These are phyloP conservation scores for Drosophila diplacantha DNA, from an alignment of 2,888 invertebrate species.

Conservation along the genomic window DNA sequence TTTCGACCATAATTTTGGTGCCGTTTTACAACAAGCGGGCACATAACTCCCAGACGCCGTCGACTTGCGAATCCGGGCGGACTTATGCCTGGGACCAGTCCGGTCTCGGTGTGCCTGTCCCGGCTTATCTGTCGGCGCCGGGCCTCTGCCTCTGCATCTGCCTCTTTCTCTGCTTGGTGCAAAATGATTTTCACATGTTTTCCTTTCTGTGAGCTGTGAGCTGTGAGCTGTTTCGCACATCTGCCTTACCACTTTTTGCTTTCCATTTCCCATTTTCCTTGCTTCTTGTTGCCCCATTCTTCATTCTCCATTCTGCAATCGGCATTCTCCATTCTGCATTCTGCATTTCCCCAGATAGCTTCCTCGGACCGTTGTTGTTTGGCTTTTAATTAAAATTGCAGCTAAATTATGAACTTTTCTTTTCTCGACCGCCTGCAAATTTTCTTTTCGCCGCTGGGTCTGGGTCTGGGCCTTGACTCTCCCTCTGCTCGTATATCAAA, in stretches of 20 bases:
- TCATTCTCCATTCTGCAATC: slow-evolving; percentile 7
- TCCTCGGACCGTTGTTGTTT: slow-evolving; percentile 16
- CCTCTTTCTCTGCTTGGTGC: slow-evolving; percentile 46
- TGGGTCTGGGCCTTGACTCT: slow-evolving; percentile 25
- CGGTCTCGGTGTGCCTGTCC: slow-evolving; percentile 21
- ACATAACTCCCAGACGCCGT: slow-evolving; percentile 55
- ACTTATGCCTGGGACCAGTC: slow-evolving; percentile 19
- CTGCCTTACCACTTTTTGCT: slow-evolving; percentile 39
- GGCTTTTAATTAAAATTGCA: slow-evolving; percentile 65
- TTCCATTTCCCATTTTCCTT: slow-evolving; percentile 4
- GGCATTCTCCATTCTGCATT: slow-evolving; percentile 4
- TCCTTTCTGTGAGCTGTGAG: slow-evolving; percentile 24
- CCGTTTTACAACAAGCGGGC: slow-evolving; percentile 67
- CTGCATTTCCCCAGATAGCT: slow-evolving; percentile 17
- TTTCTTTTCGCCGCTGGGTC: slow-evolving; percentile 51
- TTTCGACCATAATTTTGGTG: slow-evolving; percentile 67
- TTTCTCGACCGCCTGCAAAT: slow-evolving; percentile 67
- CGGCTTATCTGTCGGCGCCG: slow-evolving; percentile 58
- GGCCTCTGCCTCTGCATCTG: slow-evolving; percentile 15
- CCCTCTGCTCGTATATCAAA: slow-evolving; percentile 28
- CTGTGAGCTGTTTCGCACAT: slow-evolving; percentile 53
- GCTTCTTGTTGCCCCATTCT: slow-evolving; percentile 2
- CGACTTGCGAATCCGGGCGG: slow-evolving; percentile 23
- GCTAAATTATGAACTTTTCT: slow-evolving; percentile 70
- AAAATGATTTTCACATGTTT: slow-evolving; percentile 70